phyloP scores from a whole-genome alignment of 1,140 invertebrate species.

The Dysdera silvatica region DNA sequence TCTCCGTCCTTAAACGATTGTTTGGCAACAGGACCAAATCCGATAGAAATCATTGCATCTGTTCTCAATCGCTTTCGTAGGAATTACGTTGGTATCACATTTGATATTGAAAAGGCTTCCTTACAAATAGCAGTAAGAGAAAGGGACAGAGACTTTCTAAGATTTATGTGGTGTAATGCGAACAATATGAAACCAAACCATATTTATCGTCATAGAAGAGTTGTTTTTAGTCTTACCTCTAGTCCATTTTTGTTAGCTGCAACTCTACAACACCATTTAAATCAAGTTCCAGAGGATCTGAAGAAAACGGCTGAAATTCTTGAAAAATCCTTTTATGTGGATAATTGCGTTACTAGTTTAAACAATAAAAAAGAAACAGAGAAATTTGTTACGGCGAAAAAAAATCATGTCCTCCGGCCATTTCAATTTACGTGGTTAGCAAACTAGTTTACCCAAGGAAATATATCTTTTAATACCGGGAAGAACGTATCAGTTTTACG shows the following conservation, averaged over 20 bases:
- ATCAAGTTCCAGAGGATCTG: slow-evolving; percentile 1
- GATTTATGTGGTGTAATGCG: slow-evolving; percentile 2
- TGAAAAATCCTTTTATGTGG: slow-evolving; percentile 1
- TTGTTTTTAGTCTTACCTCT: slow-evolving; percentile 10
- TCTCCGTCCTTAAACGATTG: slow-evolving; percentile 4
- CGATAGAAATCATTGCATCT: slow-evolving; percentile 7
- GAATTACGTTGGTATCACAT: not conserved
- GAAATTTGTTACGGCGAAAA: not conserved
- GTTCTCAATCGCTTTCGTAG: slow-evolving; percentile 1
- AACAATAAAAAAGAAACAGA: not conserved
- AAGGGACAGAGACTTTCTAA: slow-evolving; percentile 6
- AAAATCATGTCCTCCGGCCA: not conserved
- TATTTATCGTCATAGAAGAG: not conserved
- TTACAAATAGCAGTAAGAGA: not conserved
- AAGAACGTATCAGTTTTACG: slow-evolving; percentile 4
- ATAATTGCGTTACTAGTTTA: slow-evolving; percentile 13
- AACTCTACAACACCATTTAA: slow-evolving; percentile 3
- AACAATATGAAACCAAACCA: not conserved
- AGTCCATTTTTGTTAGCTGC: slow-evolving; percentile 8
- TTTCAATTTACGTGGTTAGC: slow-evolving; percentile 7
- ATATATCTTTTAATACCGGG: not conserved
- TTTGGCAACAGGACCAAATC: slow-evolving; percentile 14
- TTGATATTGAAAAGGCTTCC: slow-evolving; percentile 11
- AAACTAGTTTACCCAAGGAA: not conserved
- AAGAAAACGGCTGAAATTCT: not conserved